Evolutionary conservation across 2,888 invertebrate genomes (phyloP), one percentile per base, ranked within the genome.

Genomic region (Dicyrtomina minuta): DNA sequence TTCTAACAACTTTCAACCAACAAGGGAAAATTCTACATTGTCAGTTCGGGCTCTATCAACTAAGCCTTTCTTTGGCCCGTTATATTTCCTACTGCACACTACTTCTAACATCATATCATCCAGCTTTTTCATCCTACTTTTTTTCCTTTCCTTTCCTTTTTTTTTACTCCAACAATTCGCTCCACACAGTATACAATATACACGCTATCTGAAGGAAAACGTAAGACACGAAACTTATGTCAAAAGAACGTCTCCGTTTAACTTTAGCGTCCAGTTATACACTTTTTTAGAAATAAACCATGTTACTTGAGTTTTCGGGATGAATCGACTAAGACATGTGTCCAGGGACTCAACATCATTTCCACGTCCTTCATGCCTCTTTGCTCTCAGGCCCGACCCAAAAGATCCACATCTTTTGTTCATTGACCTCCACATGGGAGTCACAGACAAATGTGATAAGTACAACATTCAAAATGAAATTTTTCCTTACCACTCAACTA

Each of bases 361-460:
- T 64, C 46, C 15, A 26, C 46, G 44, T 44, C 61, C 61, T 46
- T 46, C 61, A 55, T 55, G 24, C 24, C 51, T 62, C 51, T 17
- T 22, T 43, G 41, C 43, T 27, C 33, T 39, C 26, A 26, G 26
- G 27, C 13, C 49, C n/a, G 26, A 26, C 64, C 53, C n/a, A n/a
- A n/a, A 13, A 43, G 22, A 43, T 39, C n/a, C 46, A 51, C 33
- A 24, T 51, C 2, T 39, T 20, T 64, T 53, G 64, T 64, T 49
- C 64, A 53, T 64, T 64, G 64, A 64, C 64, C 64, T 64, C 64
- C 22, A 49, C 53, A n/a, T n/a, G 51, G 53, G 53, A 64, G 17
- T 64, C 53, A 15, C 39, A 53, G 64, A 64, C 51, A 64, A 64
- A 64, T 64, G 51, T 39, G 51, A 64, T 51, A 64, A 64, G 53